A percentile compares a stretch with the other conserved stretches of the same genome.
Evolutionary conservation across 2,888 invertebrate genomes (phyloP).

Genomic region (Aporophyla lueneburgensis): DNA sequence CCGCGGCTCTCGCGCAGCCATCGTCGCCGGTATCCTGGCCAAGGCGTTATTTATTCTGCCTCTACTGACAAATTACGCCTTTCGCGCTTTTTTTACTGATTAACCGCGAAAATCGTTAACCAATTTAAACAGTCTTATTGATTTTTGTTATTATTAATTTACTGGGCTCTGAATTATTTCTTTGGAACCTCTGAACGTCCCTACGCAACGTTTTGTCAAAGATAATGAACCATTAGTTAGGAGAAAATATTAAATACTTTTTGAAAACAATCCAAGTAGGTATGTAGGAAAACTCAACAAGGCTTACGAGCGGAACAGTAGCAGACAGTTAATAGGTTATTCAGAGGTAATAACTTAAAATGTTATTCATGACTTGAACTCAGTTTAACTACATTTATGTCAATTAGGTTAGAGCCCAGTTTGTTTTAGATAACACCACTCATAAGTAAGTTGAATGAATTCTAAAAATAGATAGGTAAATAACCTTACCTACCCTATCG

Average conservation of each 20-base stretch:
- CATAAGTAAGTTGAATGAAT: conserved; percentile 63
- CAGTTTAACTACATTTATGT: conserved; percentile 61
- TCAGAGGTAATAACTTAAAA: conserved; percentile 40
- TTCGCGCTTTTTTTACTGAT: conserved; percentile 59
- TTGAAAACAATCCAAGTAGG: neutral
- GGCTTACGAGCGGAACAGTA: conserved; percentile 14
- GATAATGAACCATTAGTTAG: too few species aligned
- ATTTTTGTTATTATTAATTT: neutral
- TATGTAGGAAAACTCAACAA: neutral
- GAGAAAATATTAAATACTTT: neutral
- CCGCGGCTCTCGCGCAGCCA: conserved; percentile 68
- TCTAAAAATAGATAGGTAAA: conserved; percentile 66
- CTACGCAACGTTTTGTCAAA: too few species aligned
- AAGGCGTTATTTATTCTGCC: conserved; percentile 77
- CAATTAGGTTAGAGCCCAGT: conserved; percentile 65
- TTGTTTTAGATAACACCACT: conserved; percentile 64
- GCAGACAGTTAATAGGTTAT: conserved; percentile 22
- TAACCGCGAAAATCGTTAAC: neutral
- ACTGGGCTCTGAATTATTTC: neutral
- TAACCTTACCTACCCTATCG: conserved; percentile 54
- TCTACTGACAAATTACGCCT: conserved; percentile 69
- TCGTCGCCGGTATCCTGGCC: conserved; percentile 70
- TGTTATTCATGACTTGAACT: conserved; percentile 52
- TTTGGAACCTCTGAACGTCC: neutral
- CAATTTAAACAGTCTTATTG: neutral